These are phyloP conservation scores for Heterodera filipjevi DNA, from an alignment of 2,888 invertebrate species.

Conservation along the genomic window DNA sequence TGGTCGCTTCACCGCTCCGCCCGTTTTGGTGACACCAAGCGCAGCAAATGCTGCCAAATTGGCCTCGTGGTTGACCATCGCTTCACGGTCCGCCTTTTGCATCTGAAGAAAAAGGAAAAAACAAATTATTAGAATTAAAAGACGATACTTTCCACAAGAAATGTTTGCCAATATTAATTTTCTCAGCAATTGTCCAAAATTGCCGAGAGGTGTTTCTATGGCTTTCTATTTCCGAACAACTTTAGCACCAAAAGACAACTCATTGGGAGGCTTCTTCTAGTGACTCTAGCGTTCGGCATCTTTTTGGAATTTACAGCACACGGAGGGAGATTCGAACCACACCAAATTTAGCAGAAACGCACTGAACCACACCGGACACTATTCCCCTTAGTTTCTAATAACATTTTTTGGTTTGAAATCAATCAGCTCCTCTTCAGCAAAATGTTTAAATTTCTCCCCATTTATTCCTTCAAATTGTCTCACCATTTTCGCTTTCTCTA, in stretches of 20 bases:
- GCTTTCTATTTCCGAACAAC: neutral
- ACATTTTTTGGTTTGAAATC: neutral
- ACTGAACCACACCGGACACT: neutral
- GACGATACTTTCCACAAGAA: neutral
- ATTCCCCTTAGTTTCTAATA: neutral
- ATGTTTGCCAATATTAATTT: neutral
- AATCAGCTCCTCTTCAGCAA: neutral
- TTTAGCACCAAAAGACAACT: neutral
- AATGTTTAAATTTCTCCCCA: neutral
- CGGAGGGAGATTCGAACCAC: neutral
- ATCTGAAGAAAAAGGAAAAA: constrained; percentile 38
- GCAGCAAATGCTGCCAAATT: constrained; percentile 63
- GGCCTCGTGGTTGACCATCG: constrained; percentile 58
- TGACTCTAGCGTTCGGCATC: neutral
- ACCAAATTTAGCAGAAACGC: neutral
- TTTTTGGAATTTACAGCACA: neutral
- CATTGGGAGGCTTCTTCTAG: neutral
- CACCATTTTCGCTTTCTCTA: constrained; percentile 86
- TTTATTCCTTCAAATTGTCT: neutral
- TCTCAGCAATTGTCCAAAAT: neutral
- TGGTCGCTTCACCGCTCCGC: constrained; percentile 33
- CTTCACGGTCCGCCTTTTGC: constrained; percentile 59
- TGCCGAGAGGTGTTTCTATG: neutral
- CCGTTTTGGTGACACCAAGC: constrained; percentile 44
- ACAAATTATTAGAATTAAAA: neutral